Conservation (phyloP, 1,140 invertebrate species). For the Eupristina koningsbergeri region DNA sequence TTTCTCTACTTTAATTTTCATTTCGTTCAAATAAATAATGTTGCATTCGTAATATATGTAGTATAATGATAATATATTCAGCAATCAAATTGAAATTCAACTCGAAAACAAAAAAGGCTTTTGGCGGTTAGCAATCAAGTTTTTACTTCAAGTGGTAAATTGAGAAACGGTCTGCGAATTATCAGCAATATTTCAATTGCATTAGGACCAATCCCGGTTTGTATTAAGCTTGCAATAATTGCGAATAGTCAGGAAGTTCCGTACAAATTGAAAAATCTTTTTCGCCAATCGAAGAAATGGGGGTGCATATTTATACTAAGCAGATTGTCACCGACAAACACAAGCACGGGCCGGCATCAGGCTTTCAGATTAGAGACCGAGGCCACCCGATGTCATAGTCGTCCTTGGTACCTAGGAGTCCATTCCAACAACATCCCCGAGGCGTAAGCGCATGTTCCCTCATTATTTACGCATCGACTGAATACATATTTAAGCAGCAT, state of each 20-base stretch:
- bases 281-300: neutral
- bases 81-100: neutral
- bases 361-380: neutral
- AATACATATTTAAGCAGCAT: conserved; percentile 25
- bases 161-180: neutral
- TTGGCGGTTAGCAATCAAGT: neutral
- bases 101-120: neutral
- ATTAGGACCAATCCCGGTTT: neutral
- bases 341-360: neutral
- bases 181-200: neutral
- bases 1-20: neutral
- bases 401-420: neutral
- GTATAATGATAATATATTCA: neutral
- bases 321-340: neutral
- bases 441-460: neutral
- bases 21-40: neutral
- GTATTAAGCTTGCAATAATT: conserved; percentile 5
- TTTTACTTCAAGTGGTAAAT: neutral
- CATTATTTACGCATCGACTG: conserved; percentile 35
- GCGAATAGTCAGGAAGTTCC: neutral
- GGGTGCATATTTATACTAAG: neutral
- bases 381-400: neutral
- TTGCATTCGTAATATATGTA: neutral
- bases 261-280: neutral
- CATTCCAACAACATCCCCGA: neutral